Percentiles rank a stretch among this genome's conserved stretches.
These are phyloP conservation scores for Muntiacus muntjak DNA, from an alignment of 2,113 vertebrate genomes.

Conservation along the genomic window DNA sequence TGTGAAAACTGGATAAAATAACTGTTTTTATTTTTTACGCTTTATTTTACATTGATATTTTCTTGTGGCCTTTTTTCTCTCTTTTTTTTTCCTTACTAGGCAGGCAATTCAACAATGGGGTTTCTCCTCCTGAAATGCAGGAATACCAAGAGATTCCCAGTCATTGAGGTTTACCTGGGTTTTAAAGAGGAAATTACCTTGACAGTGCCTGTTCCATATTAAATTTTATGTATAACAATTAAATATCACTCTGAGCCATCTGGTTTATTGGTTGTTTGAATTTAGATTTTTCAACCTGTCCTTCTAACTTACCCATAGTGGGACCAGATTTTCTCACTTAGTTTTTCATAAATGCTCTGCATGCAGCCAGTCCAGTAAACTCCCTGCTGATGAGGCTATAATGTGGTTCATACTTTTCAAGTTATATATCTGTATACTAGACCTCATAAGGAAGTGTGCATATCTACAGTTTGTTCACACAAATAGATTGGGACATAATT, in stretches of 20 bases:
- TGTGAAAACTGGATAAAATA: constrained; percentile 69
- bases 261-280: constrained; percentile 75
- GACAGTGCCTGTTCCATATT: constrained; percentile 70
- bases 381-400: constrained; percentile 29
- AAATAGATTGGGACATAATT: neutral
- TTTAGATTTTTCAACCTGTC: constrained; percentile 75
- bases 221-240: constrained; percentile 79
- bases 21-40: neutral
- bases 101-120: neutral
- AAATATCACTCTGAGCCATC: constrained; percentile 74
- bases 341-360: constrained; percentile 48
- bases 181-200: constrained; percentile 72
- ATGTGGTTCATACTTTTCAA: neutral
- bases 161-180: constrained; percentile 61
- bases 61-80: neutral
- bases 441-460: neutral
- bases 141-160: constrained; percentile 50
- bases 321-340: constrained; percentile 65
- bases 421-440: neutral
- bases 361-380: constrained; percentile 58
- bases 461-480: neutral
- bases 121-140: neutral
- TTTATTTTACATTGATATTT: neutral
- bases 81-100: neutral
- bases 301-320: constrained; percentile 71